Percentiles rank a stretch among this genome's conserved stretches.
Conservation (phyloP, 2,113 vertebrate genomes). For the Talpa occidentalis region DNA sequence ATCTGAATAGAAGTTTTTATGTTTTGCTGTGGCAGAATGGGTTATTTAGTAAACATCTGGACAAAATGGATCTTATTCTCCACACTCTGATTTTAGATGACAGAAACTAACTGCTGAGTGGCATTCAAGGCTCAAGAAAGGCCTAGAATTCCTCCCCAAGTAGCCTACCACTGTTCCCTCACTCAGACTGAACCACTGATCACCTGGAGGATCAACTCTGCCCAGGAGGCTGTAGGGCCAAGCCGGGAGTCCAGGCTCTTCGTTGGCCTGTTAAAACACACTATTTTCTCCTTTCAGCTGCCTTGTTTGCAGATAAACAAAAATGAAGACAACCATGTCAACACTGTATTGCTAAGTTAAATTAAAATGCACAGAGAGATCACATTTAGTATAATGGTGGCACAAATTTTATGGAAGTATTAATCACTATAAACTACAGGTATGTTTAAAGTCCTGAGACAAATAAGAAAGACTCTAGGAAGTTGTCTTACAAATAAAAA, state of each 20-base stretch:
- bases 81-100: neutral
- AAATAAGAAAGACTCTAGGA: neutral
- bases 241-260: neutral
- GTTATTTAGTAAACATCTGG: neutral
- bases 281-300: neutral
- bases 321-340: neutral
- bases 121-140: neutral
- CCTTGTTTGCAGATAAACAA: neutral
- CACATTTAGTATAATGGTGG: neutral
- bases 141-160: neutral
- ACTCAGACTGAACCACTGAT: neutral
- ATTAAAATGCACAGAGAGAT: neutral
- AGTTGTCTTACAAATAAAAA: neutral
- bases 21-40: neutral
- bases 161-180: neutral
- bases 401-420: neutral
- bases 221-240: too few relatives aligned
- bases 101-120: neutral
- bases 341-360: neutral
- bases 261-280: neutral
- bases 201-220: neutral
- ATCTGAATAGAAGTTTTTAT: neutral
- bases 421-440: neutral
- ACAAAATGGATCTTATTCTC: neutral
- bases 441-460: neutral